These are phyloP conservation scores for Diadegma fenestrale DNA, from an alignment of 2,888 invertebrate genomes.

Conservation along the genomic window DNA sequence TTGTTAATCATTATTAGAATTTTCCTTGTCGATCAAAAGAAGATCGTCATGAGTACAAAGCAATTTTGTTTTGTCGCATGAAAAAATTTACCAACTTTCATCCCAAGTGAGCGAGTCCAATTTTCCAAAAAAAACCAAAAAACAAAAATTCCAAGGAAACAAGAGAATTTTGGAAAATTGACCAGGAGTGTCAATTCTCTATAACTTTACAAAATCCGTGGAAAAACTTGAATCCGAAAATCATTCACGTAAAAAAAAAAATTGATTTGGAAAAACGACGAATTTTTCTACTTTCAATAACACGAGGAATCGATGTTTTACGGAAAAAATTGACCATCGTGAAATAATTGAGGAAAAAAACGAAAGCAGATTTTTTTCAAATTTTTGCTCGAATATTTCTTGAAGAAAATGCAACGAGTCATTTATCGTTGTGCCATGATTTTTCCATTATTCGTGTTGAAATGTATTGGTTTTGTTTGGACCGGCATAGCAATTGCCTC, in stretches of 20 bases:
- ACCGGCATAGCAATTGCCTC: background rate
- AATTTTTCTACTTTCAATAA: too few species aligned
- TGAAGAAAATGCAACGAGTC: background rate
- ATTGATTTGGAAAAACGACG: too few species aligned
- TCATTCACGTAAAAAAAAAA: too few species aligned
- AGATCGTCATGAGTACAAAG: background rate
- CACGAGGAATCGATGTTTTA: too few species aligned
- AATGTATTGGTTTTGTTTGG: background rate
- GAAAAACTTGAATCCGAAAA: too few species aligned
- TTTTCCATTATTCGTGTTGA: too few species aligned
- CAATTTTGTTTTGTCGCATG: background rate
- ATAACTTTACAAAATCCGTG: too few species aligned
- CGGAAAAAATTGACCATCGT: too few species aligned
- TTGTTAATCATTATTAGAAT: conserved; percentile 2
- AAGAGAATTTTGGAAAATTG: background rate
- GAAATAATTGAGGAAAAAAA: too few species aligned
- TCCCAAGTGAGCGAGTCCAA: background rate
- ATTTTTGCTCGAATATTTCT: background rate
- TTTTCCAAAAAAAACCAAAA: background rate
- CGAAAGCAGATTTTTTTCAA: background rate
- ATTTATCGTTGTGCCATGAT: background rate
- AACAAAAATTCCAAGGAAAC: background rate
- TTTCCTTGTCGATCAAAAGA: background rate
- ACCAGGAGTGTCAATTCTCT: background rate
- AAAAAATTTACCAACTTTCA: background rate